Evolutionary conservation across 2,797 vertebrate genomes (phyloP), one percentile per base, ranked within the genome.

Genomic region (Pipistrellus pygmaeus): DNA sequence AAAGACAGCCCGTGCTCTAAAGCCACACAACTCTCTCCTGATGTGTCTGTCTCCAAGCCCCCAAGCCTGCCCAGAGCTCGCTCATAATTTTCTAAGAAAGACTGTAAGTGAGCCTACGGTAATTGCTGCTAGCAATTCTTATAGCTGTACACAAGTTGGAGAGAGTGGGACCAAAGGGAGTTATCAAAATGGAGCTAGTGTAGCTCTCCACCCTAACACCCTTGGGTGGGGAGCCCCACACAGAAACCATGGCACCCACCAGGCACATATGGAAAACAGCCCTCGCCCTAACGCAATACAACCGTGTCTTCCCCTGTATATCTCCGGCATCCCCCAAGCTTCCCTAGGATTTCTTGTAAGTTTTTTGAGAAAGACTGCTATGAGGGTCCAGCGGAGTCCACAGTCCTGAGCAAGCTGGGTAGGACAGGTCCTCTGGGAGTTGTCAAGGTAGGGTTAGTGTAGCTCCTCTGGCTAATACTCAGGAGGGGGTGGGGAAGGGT

Each of bases 401-500:
- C 14, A 30, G 14, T n/a, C 62, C 7, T 64, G 62, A 64, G 30
- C 14, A n/a, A 64, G 14, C 30, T 64, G 30, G 44, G 5, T 48
- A 48, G 17, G 27, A 4, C 17, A 75, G 27, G 46, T 10, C 30
- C 17, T 51, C 72, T 75, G 17, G 17, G 46, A 48, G 27, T 48
- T 75, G 17, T 60, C 5, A 60, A 60, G 11, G 12, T 60, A 2
- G 11, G 25, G 21, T 25, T 60, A 60, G 57, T 60, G 57, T 75
- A 48, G 17, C 15, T 75, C 23, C 30, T 44, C 72, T 48, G 8
- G 44, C 44, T 48, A 75, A 46, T 18, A 27, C 25, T 46, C 25
- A 30, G 71, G 27, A 0, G 3, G 6, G 15, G 17, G 41, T n/a
- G 5, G 1, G 4, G 17, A 15, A 14, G 5, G 72, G 5, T 0